Evolutionary conservation across 2,888 invertebrate species (phyloP).

Genomic region (Tetragonula carbonaria): DNA sequence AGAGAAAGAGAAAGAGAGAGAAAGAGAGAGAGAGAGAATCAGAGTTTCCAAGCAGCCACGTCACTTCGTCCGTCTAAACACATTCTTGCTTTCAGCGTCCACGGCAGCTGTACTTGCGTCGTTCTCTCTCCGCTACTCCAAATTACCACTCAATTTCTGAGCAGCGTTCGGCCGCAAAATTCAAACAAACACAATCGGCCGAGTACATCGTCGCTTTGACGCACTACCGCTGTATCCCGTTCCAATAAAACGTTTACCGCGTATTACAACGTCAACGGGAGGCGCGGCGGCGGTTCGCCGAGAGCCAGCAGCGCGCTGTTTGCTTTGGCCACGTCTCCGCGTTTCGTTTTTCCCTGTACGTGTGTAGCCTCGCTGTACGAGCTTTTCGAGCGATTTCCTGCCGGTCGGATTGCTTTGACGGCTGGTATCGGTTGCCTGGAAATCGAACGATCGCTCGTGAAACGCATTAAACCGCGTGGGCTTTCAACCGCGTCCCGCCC

Average conservation of each 20-base stretch:
- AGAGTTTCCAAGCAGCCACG: neutral
- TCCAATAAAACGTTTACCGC: conserved; percentile 69
- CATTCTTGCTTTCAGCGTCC: conserved; percentile 18
- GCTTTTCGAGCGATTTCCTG: conserved; percentile 48
- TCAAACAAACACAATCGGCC: conserved; percentile 51
- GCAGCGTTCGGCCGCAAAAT: conserved; percentile 44
- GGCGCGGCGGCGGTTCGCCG: conserved; percentile 31
- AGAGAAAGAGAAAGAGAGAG: neutral
- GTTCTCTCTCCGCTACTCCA: conserved; percentile 13
- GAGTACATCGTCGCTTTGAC: conserved; percentile 56
- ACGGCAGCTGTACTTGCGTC: conserved; percentile 26
- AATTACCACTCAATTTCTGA: conserved; percentile 55
- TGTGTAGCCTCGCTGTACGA: neutral
- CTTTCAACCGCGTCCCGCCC: neutral
- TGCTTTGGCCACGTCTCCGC: conserved; percentile 68
- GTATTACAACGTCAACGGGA: conserved; percentile 63
- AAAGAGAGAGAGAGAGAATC: neutral
- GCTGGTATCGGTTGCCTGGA: conserved; percentile 40
- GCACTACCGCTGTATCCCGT: conserved; percentile 50
- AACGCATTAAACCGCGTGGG: neutral
- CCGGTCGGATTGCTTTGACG: conserved; percentile 50
- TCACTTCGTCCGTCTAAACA: conserved; percentile 30
- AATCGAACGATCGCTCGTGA: conserved; percentile 46
- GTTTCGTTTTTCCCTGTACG: conserved; percentile 37
- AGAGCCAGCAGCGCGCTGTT: conserved; percentile 60